Conservation (phyloP, 2,888 invertebrate genomes). For the Rhaphigaster nebulosa region DNA sequence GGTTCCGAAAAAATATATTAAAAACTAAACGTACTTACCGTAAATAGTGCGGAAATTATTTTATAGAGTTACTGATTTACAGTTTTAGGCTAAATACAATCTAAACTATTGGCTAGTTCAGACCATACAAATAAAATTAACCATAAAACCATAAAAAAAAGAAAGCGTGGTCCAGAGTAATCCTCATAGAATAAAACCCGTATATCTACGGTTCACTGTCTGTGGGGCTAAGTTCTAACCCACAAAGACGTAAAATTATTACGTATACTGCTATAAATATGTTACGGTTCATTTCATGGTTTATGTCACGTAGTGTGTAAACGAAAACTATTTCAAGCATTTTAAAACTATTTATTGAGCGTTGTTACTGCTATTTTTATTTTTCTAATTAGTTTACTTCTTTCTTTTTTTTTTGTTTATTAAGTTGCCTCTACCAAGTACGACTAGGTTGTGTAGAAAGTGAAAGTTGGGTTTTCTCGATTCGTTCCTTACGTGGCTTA, state of each 20-base stretch:
- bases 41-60: too few relatives aligned
- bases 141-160: too few relatives aligned
- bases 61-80: too few relatives aligned
- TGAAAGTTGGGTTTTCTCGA: conserved; percentile 30
- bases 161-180: not conserved
- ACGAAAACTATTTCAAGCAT: not conserved
- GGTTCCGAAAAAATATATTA: too few relatives aligned
- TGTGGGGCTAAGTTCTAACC: not conserved
- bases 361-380: not conserved
- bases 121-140: too few relatives aligned
- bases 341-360: not conserved
- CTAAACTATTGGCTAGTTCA: too few relatives aligned
- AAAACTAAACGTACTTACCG: too few relatives aligned
- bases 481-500: not conserved
- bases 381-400: not conserved
- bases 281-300: too few relatives aligned
- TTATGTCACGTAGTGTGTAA: not conserved
- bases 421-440: not conserved
- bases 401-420: not conserved
- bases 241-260: not conserved
- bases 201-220: not conserved
- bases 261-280: too few relatives aligned
- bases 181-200: too few relatives aligned
- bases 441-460: not conserved
- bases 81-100: too few relatives aligned